Conservation (phyloP, 2,888 invertebrate species). For the Icerya purchasi region DNA sequence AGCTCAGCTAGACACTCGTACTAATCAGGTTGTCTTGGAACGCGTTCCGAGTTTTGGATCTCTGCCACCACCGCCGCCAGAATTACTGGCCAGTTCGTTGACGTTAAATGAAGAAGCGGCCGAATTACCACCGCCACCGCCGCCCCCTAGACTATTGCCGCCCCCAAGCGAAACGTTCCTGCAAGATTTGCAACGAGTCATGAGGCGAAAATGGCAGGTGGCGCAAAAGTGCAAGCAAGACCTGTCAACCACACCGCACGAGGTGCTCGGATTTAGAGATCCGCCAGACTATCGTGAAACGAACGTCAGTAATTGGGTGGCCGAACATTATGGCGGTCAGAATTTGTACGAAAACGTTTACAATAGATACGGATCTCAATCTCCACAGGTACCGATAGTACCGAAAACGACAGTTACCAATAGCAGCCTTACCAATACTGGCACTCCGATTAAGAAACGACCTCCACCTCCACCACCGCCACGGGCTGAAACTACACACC, state of each 20-base stretch:
- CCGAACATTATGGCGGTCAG: slow-evolving; percentile 53
- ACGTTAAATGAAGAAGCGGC: slow-evolving; percentile 35
- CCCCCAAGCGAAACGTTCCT: slow-evolving; percentile 31
- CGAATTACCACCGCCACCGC: slow-evolving; percentile 49
- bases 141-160: slow-evolving; percentile 26
- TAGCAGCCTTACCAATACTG: slow-evolving; percentile 22
- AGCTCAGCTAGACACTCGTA: slow-evolving; percentile 27
- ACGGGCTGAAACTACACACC: slow-evolving; percentile 66
- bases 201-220: slow-evolving; percentile 83
- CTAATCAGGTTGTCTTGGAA: slow-evolving; percentile 4
- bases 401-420: slow-evolving; percentile 1
- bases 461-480: slow-evolving; percentile 81
- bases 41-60: slow-evolving; percentile 20
- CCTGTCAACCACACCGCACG: slow-evolving; percentile 69
- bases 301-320: slow-evolving; percentile 74
- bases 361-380: slow-evolving; percentile 11
- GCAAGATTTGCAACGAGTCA: slow-evolving; percentile 71
- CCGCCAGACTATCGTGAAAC: slow-evolving; percentile 53
- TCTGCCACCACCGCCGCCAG: slow-evolving; percentile 37
- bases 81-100: slow-evolving; percentile 52
- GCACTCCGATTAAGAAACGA: slow-evolving; percentile 34
- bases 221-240: slow-evolving; percentile 79
- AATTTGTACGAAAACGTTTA: slow-evolving; percentile 56
- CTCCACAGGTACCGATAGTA: background rate
- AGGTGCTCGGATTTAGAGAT: slow-evolving; percentile 73